A percentile compares a stretch with the other conserved stretches of the same genome.
phyloP scores from a whole-genome alignment of 2,113 vertebrate genomes.

The Sterrhoptilus dennistouni region DNA sequence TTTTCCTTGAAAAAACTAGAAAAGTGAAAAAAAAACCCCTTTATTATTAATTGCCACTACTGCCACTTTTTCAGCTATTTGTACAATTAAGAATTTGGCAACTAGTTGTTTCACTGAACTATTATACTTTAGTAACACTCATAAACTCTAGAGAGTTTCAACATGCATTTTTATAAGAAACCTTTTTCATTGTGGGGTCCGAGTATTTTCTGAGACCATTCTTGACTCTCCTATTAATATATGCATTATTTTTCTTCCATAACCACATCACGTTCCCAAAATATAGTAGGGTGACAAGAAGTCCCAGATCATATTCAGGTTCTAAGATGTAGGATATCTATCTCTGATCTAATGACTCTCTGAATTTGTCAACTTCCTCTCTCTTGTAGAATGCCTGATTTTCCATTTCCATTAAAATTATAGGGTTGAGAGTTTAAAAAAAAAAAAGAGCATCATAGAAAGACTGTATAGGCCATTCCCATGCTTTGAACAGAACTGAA shows the following conservation, averaged over 20 bases:
- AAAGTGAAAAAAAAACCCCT: not conserved
- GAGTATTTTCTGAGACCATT: not conserved
- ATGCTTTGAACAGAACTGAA: not conserved
- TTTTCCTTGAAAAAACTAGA: not conserved
- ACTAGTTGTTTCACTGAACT: not conserved
- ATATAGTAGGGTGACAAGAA: not conserved
- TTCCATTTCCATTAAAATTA: not conserved
- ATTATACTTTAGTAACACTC: not conserved
- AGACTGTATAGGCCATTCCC: not conserved
- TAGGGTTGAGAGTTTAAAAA: not conserved
- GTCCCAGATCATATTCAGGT: not conserved
- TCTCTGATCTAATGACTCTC: not conserved
- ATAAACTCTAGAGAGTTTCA: not conserved
- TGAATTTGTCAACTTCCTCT: not conserved
- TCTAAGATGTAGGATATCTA: not conserved
- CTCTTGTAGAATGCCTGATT: not conserved
- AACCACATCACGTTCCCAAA: not conserved
- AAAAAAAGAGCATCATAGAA: not conserved
- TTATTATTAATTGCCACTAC: constrained; percentile 2
- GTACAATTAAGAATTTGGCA: not conserved
- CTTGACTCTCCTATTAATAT: not conserved
- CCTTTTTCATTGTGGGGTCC: not conserved
- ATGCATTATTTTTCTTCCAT: not conserved
- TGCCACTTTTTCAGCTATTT: not conserved
- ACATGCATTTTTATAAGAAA: not conserved